phyloP scores from a whole-genome alignment of 2,113 vertebrate genomes.

The Riparia riparia region DNA sequence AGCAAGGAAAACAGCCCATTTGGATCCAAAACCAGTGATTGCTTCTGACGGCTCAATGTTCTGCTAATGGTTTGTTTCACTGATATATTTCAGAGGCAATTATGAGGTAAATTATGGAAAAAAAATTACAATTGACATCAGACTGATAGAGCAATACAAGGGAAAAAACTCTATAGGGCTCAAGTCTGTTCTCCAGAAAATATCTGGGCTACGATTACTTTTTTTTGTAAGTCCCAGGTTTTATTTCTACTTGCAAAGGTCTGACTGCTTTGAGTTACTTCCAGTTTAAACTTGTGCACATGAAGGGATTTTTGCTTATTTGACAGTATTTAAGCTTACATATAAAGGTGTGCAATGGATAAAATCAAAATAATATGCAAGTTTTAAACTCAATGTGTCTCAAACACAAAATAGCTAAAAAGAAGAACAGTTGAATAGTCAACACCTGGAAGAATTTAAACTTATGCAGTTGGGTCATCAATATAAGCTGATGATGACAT shows the following conservation, averaged over 20 bases:
- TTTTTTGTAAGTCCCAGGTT: not conserved
- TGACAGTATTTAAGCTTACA: not conserved
- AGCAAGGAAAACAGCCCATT: not conserved
- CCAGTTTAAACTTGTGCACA: not conserved
- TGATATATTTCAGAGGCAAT: slow-evolving; percentile 38
- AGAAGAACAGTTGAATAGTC: not conserved
- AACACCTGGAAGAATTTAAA: not conserved
- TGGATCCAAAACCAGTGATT: not conserved
- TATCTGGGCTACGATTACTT: fast-evolving
- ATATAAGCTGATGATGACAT: not conserved
- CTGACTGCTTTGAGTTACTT: not conserved
- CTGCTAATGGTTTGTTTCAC: slow-evolving; percentile 43
- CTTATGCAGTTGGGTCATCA: not conserved
- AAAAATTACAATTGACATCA: slow-evolving; percentile 32
- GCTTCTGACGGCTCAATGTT: slow-evolving; percentile 34
- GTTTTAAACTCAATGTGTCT: not conserved
- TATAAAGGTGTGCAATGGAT: not conserved
- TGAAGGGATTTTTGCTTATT: not conserved
- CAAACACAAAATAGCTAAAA: not conserved
- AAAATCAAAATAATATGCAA: not conserved
- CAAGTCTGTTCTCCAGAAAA: not conserved
- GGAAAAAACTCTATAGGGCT: not conserved
- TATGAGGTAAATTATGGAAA: slow-evolving; percentile 13
- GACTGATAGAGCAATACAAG: not conserved
- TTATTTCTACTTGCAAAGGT: not conserved